These are phyloP conservation scores for Drosophila elegans DNA, from an alignment of 1,140 invertebrate genomes.

Conservation along the genomic window DNA sequence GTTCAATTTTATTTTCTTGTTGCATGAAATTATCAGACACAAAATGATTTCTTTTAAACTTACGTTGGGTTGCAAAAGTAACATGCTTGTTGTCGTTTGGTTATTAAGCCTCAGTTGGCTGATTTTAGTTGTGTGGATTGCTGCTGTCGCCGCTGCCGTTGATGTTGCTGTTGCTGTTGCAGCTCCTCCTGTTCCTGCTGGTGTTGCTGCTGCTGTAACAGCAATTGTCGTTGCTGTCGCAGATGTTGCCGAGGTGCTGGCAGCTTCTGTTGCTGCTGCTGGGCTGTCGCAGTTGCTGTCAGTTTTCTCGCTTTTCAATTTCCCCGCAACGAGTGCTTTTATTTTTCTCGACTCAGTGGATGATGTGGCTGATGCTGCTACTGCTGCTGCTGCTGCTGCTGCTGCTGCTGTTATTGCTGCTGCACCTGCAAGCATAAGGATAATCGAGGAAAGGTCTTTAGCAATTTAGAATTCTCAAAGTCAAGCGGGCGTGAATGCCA, in stretches of 20 bases:
- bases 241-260: slow-evolving; percentile 25
- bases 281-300: slow-evolving; percentile 42
- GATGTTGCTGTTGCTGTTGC: slow-evolving; percentile 27
- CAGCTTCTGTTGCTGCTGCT: slow-evolving; percentile 18
- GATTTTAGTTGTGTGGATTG: slow-evolving; percentile 55
- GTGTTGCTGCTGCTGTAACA: slow-evolving; percentile 22
- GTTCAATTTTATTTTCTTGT: neutral
- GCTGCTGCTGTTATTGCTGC: slow-evolving; percentile 32
- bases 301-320: slow-evolving; percentile 48
- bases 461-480: slow-evolving; percentile 20
- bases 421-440: slow-evolving; percentile 65
- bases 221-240: slow-evolving; percentile 10
- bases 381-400: too few species aligned
- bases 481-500: slow-evolving; percentile 58
- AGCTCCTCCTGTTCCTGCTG: slow-evolving; percentile 14
- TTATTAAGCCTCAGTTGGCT: slow-evolving; percentile 72
- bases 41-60: slow-evolving; percentile 35
- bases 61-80: slow-evolving; percentile 84
- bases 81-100: slow-evolving; percentile 83
- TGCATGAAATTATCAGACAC: neutral
- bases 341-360: slow-evolving; percentile 45
- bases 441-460: slow-evolving; percentile 10
- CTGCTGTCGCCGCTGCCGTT: slow-evolving; percentile 30
- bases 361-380: slow-evolving; percentile 40
- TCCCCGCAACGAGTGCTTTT: slow-evolving; percentile 31